Evolutionary conservation across 2,113 vertebrate species (phyloP).

Genomic region (Pongo abelii): DNA sequence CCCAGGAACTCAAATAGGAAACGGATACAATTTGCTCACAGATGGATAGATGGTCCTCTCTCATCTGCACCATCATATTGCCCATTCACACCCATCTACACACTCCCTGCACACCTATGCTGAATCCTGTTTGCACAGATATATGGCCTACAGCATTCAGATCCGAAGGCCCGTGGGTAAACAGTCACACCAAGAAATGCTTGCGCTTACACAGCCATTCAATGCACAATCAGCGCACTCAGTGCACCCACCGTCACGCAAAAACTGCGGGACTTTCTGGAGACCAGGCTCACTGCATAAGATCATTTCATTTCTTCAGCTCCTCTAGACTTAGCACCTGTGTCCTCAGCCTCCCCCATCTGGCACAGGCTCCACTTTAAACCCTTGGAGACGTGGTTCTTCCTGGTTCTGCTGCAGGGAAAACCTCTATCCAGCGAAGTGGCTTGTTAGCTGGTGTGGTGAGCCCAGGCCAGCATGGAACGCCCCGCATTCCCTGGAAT

Average conservation of each 20-base stretch:
- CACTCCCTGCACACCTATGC: accelerated
- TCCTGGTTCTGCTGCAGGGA: not conserved
- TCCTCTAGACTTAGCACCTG: not conserved
- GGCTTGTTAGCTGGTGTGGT: accelerated
- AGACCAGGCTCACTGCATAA: not conserved
- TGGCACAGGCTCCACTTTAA: not conserved
- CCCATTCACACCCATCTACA: not conserved
- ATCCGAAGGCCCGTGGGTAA: accelerated
- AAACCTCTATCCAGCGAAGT: slow-evolving; percentile 66
- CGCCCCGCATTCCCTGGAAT: not conserved
- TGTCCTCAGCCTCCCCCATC: not conserved
- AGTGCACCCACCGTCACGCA: accelerated
- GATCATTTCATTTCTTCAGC: not conserved
- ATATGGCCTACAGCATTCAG: accelerated
- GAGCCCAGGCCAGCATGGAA: not conserved
- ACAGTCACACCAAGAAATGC: not conserved
- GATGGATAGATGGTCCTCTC: not conserved
- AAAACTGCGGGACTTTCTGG: not conserved
- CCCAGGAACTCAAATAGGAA: not conserved
- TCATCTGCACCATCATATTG: accelerated
- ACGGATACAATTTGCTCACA: not conserved
- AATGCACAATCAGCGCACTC: no score
- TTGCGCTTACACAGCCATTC: accelerated
- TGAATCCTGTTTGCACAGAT: not conserved
- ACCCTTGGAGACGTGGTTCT: not conserved